Conservation (phyloP, 23 tunicate species). For the Botrylloides violaceus region DNA sequence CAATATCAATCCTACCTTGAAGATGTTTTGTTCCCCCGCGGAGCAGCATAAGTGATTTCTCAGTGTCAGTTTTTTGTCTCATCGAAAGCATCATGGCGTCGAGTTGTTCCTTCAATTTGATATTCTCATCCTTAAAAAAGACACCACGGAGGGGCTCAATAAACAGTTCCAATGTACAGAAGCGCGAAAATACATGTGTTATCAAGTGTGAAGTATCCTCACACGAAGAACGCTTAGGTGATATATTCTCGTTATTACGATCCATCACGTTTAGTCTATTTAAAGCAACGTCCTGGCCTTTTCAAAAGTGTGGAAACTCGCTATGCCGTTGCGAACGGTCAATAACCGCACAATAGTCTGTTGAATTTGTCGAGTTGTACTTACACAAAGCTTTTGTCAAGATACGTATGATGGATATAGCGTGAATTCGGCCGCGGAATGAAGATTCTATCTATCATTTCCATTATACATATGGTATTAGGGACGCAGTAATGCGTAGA, state of each 20-base stretch:
- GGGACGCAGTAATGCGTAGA: no score
- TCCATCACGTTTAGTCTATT: neutral
- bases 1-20: no score
- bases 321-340: neutral
- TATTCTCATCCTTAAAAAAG: slow-evolving; percentile 47
- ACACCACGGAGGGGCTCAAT: neutral
- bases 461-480: no score
- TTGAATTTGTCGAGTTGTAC: no score
- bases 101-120: slow-evolving; percentile 50
- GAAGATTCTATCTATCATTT: no score
- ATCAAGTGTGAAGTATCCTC: neutral
- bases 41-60: slow-evolving; percentile 33
- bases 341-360: neutral
- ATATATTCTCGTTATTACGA: neutral
- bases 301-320: neutral
- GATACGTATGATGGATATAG: no score
- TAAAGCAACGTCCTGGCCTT: neutral
- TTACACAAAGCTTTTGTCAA: no score
- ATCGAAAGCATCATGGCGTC: slow-evolving; percentile 64
- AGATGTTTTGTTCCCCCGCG: neutral
- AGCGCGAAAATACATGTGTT: no score
- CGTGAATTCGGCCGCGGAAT: no score
- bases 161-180: no score
- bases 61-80: slow-evolving; percentile 42
- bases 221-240: neutral